These are phyloP conservation scores for Endotricha flammealis DNA, from an alignment of 2,888 invertebrate genomes.

Conservation along the genomic window DNA sequence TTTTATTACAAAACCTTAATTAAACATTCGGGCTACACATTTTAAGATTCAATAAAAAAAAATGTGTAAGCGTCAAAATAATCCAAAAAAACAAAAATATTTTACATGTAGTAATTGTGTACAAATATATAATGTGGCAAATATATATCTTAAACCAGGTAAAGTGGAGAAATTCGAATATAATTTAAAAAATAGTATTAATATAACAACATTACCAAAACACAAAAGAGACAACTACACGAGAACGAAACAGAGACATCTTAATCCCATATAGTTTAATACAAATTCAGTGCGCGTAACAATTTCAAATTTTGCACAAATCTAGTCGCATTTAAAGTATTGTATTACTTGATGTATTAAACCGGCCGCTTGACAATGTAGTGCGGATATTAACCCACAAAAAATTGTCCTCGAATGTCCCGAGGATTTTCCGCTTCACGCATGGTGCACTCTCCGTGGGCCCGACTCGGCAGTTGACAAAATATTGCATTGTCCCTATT, in stretches of 20 bases:
- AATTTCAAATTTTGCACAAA: conserved; percentile 77
- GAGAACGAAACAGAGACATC: conserved; percentile 32
- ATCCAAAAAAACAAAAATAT: no score
- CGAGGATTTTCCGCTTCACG: conserved; percentile 79
- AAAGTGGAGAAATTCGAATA: no score
- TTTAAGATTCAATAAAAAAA: no score
- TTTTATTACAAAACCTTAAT: no score
- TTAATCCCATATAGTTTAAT: conserved; percentile 69
- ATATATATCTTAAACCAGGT: no score
- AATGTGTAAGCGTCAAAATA: no score
- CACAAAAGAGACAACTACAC: conserved; percentile 11
- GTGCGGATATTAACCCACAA: conserved; percentile 77
- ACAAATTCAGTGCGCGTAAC: conserved; percentile 64
- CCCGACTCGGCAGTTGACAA: conserved; percentile 75
- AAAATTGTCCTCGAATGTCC: conserved; percentile 75
- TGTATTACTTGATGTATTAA: conserved; percentile 76
- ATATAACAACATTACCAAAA: conserved; percentile 10
- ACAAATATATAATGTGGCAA: no score
- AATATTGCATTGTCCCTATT: conserved; percentile 78
- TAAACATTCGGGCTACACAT: no score
- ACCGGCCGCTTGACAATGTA: conserved; percentile 77
- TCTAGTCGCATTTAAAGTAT: conserved; percentile 76
- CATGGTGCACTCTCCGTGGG: conserved; percentile 71
- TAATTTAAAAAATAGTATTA: background rate
- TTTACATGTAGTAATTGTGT: no score